Evolutionary conservation across 2,797 vertebrate genomes (phyloP).

Genomic region (Ceryle rudis): DNA sequence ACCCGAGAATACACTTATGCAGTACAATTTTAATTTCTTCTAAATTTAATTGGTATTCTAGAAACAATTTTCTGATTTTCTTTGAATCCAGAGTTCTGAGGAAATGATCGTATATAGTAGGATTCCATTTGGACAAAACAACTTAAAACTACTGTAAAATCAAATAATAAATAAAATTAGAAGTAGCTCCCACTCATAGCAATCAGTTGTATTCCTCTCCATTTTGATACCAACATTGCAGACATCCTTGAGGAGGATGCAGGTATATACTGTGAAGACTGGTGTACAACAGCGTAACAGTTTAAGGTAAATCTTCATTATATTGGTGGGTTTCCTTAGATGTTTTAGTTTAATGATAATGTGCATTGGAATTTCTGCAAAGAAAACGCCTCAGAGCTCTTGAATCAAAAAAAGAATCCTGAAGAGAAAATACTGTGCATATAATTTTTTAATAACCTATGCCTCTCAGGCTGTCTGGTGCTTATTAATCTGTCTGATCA

Average conservation of each 20-base stretch:
- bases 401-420: neutral
- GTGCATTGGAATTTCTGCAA: neutral
- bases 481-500: conserved; percentile 18
- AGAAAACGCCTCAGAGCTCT: conserved; percentile 14
- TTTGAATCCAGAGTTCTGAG: neutral
- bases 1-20: neutral
- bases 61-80: neutral
- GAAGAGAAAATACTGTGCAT: neutral
- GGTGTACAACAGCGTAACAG: neutral
- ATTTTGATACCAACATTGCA: neutral
- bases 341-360: neutral
- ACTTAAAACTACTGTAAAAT: neutral
- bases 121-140: neutral
- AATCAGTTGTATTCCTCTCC: neutral
- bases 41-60: neutral
- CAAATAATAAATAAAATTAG: neutral
- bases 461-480: neutral
- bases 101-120: neutral
- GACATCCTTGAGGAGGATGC: neutral
- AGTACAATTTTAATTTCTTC: neutral
- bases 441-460: neutral
- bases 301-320: neutral
- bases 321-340: neutral
- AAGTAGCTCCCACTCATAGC: neutral
- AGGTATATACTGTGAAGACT: neutral